Conservation (phyloP, 2,113 vertebrate species). For the Danio rerio region GRCz12tu NC_133183.1:59049501-59050000, state of each 20-base stretch:
- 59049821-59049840: conserved; percentile 6
- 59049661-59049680: too few relatives aligned
- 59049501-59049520: too few relatives aligned
- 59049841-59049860: conserved; percentile 44
- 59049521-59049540: too few relatives aligned
- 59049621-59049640: too few relatives aligned
- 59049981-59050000: background rate
- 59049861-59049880: conserved; percentile 11
- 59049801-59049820: background rate
- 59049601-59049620: too few relatives aligned
- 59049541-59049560: too few relatives aligned
- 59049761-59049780: background rate
- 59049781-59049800: background rate
- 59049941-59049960: conserved; percentile 18
- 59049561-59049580: too few relatives aligned
- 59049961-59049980: background rate
- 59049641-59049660: too few relatives aligned
- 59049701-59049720: background rate
- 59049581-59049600: too few relatives aligned
- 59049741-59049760: background rate
- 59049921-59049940: conserved; percentile 30
- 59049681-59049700: background rate
- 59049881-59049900: conserved; percentile 52
- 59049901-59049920: conserved; percentile 47
- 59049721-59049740: background rate